These are phyloP conservation scores for Pachypsylla venusta DNA, from an alignment of 1,140 invertebrate species.

Conservation along the genomic window DNA sequence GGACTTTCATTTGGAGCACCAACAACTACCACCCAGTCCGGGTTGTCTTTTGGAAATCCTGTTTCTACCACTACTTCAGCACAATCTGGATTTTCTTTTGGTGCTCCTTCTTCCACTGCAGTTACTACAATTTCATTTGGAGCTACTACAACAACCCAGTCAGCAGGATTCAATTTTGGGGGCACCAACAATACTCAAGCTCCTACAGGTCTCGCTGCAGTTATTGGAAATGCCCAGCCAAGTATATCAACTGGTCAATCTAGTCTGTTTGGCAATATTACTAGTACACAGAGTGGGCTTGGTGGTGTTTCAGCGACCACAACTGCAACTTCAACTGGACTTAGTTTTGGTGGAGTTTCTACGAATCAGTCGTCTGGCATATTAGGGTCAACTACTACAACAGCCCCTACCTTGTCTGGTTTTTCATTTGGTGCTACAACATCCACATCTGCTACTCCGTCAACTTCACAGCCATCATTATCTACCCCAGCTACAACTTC, in stretches of 20 bases:
- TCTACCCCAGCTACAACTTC: neutral
- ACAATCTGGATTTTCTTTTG: neutral
- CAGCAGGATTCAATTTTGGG: neutral
- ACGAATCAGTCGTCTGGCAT: neutral
- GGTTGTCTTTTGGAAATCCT: neutral
- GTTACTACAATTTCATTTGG: neutral
- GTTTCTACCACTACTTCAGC: neutral
- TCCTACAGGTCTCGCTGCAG: no score
- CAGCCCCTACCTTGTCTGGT: neutral
- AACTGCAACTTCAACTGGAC: neutral
- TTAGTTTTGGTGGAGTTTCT: slow-evolving; percentile 1
- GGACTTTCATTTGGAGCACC: neutral
- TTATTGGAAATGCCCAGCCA: no score
- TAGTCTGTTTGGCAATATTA: no score
- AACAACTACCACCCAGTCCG: neutral
- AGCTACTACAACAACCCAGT: neutral
- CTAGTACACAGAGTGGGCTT: no score
- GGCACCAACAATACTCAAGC: neutral
- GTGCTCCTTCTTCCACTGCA: neutral
- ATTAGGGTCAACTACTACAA: neutral
- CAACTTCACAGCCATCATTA: neutral
- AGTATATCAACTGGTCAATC: no score
- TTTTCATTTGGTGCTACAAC: slow-evolving; percentile 2
- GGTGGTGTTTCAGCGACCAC: neutral
- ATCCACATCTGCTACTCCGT: neutral